These are phyloP conservation scores for Pachyseris speciosa DNA, from an alignment of 64 coral and sea anemone species.

Conservation along the genomic window DNA sequence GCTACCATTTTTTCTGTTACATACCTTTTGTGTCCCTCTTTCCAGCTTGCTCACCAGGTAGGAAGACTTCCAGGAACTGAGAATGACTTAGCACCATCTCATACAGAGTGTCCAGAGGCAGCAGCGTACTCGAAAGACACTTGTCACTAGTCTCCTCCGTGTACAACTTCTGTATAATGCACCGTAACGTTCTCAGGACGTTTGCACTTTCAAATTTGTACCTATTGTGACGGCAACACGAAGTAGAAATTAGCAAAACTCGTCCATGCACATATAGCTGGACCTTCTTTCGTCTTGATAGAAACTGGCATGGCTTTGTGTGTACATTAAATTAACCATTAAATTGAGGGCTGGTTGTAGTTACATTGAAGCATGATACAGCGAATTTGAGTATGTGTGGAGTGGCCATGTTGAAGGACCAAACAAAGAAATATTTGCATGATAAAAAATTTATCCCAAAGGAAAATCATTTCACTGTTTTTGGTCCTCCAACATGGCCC, in stretches of 20 bases:
- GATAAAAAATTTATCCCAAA: too few species aligned
- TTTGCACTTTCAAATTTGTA: slow-evolving; percentile 36
- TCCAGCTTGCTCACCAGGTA: not conserved
- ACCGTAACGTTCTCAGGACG: slow-evolving; percentile 17
- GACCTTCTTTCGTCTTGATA: not conserved
- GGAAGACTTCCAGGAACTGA: slow-evolving; percentile 47
- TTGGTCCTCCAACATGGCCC: too few species aligned
- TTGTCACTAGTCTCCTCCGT: not conserved
- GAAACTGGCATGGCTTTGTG: too few species aligned
- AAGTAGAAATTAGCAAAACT: not conserved
- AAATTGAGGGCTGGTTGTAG: too few species aligned
- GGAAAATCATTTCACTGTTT: too few species aligned
- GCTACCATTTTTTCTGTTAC: too few species aligned
- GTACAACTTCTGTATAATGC: slow-evolving; percentile 29
- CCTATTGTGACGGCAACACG: not conserved
- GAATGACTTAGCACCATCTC: slow-evolving; percentile 65
- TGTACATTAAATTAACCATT: too few species aligned
- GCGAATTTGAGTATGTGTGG: too few species aligned
- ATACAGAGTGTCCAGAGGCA: slow-evolving; percentile 66
- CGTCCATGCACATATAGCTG: not conserved
- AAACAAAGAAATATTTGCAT: too few species aligned
- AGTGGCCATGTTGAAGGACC: too few species aligned
- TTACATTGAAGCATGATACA: too few species aligned
- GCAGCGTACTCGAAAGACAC: not conserved
- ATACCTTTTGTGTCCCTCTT: not conserved